A percentile compares a stretch with the other conserved stretches of the same genome.
These are phyloP conservation scores for Leptopilina clavipes DNA, from an alignment of 1,140 invertebrate species.

Conservation along the genomic window DNA sequence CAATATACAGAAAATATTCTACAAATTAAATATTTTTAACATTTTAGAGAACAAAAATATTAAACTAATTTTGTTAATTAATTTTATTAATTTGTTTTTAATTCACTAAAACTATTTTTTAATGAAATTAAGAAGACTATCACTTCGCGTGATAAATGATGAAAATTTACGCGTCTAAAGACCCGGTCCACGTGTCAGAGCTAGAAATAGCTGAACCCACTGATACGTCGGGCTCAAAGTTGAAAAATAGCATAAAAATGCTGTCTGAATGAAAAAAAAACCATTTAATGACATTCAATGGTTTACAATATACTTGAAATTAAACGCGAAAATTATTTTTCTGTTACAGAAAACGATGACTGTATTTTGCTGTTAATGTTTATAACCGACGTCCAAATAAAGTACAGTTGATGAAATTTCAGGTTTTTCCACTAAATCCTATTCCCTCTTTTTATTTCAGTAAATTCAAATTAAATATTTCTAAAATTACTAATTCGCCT, in stretches of 20 bases:
- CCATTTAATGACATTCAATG: constrained; percentile 18
- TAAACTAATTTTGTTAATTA: no score
- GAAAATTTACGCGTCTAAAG: constrained; percentile 60
- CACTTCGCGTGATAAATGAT: constrained; percentile 54
- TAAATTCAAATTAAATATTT: no score
- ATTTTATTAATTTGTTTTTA: no score
- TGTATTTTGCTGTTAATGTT: constrained; percentile 47
- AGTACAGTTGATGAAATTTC: constrained; percentile 42
- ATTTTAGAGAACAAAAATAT: no score
- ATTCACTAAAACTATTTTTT: background rate
- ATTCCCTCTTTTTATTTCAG: background rate
- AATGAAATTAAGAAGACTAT: background rate
- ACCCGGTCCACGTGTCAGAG: constrained; percentile 59
- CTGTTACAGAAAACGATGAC: constrained; percentile 22
- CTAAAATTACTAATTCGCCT: no score
- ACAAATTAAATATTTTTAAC: no score
- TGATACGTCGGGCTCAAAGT: constrained; percentile 57
- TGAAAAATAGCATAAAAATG: constrained; percentile 56
- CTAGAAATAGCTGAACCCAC: constrained; percentile 76
- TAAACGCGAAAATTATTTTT: background rate
- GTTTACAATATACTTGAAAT: background rate
- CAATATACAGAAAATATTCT: no score
- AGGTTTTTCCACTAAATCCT: background rate
- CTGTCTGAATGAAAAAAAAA: constrained; percentile 57
- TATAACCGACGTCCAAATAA: constrained; percentile 60